phyloP scores from a whole-genome alignment of 2,113 vertebrate genomes.

The Grallaria varia region DNA sequence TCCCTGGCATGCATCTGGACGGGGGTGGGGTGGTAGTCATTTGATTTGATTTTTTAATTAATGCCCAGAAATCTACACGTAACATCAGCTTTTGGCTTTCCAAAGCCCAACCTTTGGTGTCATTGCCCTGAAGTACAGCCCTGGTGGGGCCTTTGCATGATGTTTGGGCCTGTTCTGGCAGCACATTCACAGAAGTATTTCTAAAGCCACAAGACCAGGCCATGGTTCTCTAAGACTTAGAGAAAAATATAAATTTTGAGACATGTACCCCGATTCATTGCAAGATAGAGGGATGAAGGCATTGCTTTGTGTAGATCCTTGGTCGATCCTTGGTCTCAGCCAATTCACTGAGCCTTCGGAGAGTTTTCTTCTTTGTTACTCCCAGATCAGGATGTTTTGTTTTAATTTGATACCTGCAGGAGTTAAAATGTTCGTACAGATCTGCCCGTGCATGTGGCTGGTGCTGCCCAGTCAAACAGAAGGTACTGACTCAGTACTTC shows the following conservation, averaged over 20 bases:
- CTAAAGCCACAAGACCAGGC: not conserved
- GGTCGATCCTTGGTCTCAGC: not conserved
- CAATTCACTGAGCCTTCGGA: not conserved
- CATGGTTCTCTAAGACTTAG: not conserved
- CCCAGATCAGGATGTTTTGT: not conserved
- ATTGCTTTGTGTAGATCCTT: not conserved
- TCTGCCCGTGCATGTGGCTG: not conserved
- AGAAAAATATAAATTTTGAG: not conserved
- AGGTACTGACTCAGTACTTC: not conserved
- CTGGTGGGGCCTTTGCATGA: not conserved
- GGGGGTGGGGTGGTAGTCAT: not conserved
- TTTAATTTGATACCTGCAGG: not conserved
- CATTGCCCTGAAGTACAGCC: not conserved
- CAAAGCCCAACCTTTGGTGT: not conserved
- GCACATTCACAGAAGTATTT: not conserved
- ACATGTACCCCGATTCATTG: not conserved
- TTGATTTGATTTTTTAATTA: conserved; percentile 39
- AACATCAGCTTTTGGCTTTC: not conserved
- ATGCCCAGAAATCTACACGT: not conserved
- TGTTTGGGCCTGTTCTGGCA: not conserved
- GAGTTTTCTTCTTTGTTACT: not conserved
- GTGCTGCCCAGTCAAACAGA: not conserved
- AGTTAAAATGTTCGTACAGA: not conserved
- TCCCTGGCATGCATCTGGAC: not conserved
- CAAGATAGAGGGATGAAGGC: not conserved